Conservation (phyloP, 2,797 vertebrate species). For the Halcyon leucocephala region DNA sequence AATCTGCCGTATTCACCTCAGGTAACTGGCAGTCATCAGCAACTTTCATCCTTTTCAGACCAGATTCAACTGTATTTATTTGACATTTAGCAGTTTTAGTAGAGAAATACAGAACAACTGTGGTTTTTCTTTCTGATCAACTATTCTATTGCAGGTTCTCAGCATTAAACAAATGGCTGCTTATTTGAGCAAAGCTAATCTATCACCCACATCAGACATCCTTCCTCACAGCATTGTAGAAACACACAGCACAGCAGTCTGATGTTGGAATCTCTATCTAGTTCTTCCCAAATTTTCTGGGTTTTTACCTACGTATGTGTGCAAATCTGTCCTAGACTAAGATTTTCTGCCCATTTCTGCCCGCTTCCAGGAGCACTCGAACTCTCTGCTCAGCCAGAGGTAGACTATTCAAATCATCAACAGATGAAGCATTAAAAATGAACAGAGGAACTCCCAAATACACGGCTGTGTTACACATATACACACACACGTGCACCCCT, state of each 20-base stretch:
- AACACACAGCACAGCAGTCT: not conserved
- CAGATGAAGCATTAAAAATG: not conserved
- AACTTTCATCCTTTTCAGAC: not conserved
- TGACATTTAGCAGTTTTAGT: conserved; percentile 8
- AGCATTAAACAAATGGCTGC: not conserved
- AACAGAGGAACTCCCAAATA: not conserved
- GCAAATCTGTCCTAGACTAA: not conserved
- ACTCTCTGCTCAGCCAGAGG: not conserved
- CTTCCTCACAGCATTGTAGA: not conserved
- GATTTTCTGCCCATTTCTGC: conserved; percentile 3
- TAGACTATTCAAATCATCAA: not conserved
- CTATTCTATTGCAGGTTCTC: conserved; percentile 11
- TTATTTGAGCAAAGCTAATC: conserved; percentile 32
- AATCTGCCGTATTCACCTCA: not conserved
- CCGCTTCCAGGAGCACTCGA: not conserved
- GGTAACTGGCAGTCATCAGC: not conserved
- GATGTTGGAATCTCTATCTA: not conserved
- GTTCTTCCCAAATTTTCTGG: not conserved
- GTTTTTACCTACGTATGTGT: not conserved
- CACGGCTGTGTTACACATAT: not conserved
- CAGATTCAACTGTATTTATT: conserved; percentile 18
- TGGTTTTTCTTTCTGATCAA: conserved; percentile 4
- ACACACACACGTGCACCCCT: not conserved
- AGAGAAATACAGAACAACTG: not conserved
- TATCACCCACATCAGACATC: not conserved